Percentiles rank a stretch among this genome's conserved stretches.
Evolutionary conservation across 1,140 invertebrate species (phyloP).

Genomic region (Varroa destructor): DNA sequence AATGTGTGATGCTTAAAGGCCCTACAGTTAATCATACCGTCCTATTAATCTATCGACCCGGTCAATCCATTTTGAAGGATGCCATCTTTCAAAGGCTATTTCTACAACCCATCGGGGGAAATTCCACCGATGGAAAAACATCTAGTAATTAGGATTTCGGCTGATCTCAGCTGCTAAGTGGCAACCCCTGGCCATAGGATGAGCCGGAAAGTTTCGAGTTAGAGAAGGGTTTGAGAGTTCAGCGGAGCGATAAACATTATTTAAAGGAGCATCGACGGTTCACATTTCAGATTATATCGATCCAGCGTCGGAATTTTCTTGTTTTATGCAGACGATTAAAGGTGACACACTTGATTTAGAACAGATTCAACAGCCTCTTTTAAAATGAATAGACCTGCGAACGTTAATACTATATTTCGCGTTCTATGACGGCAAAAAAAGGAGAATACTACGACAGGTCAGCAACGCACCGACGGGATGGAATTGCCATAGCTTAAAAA

Average conservation of each 20-base stretch:
- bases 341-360: neutral
- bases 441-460: neutral
- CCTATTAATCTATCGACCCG: constrained; percentile 48
- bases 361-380: neutral
- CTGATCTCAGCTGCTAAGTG: neutral
- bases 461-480: neutral
- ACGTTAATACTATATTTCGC: neutral
- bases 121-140: neutral
- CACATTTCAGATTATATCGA: neutral
- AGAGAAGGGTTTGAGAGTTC: neutral
- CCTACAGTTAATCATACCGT: constrained; percentile 38
- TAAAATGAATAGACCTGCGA: neutral
- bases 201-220: neutral
- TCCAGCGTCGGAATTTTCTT: neutral
- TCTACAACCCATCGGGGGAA: neutral
- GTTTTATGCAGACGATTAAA: neutral
- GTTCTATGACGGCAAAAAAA: neutral
- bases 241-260: neutral
- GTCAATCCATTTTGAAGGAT: constrained; percentile 39
- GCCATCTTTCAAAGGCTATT: neutral
- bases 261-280: neutral
- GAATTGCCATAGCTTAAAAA: neutral
- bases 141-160: constrained; percentile 1
- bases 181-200: neutral
- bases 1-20: constrained; percentile 43